Base-by-base conservation (phyloP, 2,888 invertebrate species). In the Frankliniella intonsa region DNA sequence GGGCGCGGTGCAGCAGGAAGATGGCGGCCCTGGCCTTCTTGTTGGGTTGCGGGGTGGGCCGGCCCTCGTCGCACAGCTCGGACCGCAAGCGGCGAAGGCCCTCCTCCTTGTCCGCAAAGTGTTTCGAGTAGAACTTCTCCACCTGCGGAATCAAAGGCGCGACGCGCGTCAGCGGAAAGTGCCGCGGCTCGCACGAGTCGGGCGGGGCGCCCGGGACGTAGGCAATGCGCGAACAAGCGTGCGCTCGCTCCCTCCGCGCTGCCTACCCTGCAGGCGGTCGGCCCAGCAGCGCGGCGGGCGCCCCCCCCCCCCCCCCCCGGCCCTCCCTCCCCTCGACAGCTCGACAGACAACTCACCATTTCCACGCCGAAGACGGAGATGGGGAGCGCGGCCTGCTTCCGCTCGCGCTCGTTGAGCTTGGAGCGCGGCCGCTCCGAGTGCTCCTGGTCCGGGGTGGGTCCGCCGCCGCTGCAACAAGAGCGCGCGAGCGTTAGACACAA, bases 291-390 rank as follows among this genome's bases (percentile, higher is more conserved):
- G 1, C 55, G 14, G 55, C 12, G 19, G 17, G 62, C 62, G 19
- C 11, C 55, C 7, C 10, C 55, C n/a, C n/a, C n/a, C n/a, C n/a
- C n/a, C n/a, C 51, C 51, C 51, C 10, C 14, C 55, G 55, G 55
- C 55, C 55, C 55, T 19, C 7, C 10, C 55, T n/a, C n/a, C n/a
- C n/a, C n/a, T n/a, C n/a, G n/a, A n/a, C n/a, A n/a, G n/a, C n/a
- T n/a, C n/a, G n/a, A n/a, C 12, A 3, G 38, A 51, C 22, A 50
- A 82, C 88, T 89, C 88, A 95, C 97, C 89, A 97, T 88, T 81
- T 95, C 94, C 88, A 93, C 93, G 83, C 97, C 97, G 88, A 97
- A 97, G 79, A 97, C 95, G 82, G 97, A 90, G 86, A 97, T 96
- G 0, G 97, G 96, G 83, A 96, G 88, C 0, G 96, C 95, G 0